These are phyloP conservation scores for Plagodis dolabraria DNA, from an alignment of 2,888 invertebrate species.

Conservation along the genomic window DNA sequence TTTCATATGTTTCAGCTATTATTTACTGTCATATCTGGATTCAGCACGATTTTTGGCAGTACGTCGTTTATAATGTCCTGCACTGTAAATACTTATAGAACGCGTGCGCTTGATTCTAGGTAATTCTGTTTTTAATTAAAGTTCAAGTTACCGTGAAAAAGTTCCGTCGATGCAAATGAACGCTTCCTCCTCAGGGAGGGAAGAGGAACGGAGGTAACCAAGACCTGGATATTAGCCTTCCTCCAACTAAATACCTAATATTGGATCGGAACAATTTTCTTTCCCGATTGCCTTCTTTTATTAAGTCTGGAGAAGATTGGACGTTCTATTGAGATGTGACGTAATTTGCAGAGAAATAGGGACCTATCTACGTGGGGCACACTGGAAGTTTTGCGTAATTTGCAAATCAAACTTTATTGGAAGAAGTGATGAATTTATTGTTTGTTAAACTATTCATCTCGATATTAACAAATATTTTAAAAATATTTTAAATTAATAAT, in stretches of 20 bases:
- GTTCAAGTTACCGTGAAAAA: constrained; percentile 76
- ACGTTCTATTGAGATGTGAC: constrained; percentile 20
- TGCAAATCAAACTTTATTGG: no score
- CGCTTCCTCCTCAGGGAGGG: constrained; percentile 40
- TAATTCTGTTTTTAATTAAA: constrained; percentile 78
- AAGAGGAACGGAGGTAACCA: constrained; percentile 1
- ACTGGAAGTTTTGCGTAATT: neutral
- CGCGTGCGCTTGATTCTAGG: constrained; percentile 49
- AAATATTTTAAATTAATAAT: no score
- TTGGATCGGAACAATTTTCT: constrained; percentile 30
- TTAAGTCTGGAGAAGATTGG: constrained; percentile 21
- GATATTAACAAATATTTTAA: no score
- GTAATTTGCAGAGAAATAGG: constrained; percentile 1
- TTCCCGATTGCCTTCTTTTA: constrained; percentile 28
- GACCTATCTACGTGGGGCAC: no score
- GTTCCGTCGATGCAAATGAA: constrained; percentile 68
- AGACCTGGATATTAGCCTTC: constrained; percentile 26
- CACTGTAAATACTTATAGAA: constrained; percentile 47
- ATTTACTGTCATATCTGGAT: neutral
- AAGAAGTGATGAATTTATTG: no score
- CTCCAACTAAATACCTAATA: constrained; percentile 29
- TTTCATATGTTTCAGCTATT: neutral
- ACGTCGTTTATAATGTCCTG: constrained; percentile 23
- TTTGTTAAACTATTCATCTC: no score
- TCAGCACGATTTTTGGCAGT: neutral